A percentile compares a stretch with the other conserved stretches of the same genome.
These are phyloP conservation scores for Clarias fuscus DNA, from an alignment of 2,797 vertebrate genomes.

Conservation along the genomic window DNA sequence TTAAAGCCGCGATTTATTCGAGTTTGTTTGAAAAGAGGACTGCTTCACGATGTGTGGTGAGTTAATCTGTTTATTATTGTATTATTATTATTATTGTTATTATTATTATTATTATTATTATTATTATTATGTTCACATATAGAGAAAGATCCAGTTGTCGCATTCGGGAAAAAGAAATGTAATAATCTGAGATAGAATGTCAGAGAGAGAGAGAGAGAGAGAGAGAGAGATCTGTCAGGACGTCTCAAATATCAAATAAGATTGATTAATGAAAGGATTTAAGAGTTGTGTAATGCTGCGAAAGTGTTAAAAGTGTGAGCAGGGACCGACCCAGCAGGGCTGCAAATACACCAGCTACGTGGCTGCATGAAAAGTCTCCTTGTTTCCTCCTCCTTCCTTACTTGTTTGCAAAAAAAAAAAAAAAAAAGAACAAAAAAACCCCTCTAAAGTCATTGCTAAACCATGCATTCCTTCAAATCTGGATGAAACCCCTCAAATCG, in stretches of 20 bases:
- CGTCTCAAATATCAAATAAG: neutral
- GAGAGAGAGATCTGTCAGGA: neutral
- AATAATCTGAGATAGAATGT: neutral
- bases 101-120: no score
- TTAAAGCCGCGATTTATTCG: neutral
- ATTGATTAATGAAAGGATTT: neutral
- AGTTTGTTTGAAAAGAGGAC: conserved; percentile 27
- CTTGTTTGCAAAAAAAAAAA: neutral
- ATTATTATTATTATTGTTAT: no score
- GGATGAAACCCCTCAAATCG: neutral
- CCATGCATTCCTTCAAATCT: neutral
- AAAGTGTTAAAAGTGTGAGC: neutral
- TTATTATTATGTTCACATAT: no score
- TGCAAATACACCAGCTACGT: neutral
- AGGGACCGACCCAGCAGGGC: conserved; percentile 21
- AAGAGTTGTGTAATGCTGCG: neutral
- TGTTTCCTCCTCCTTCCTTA: neutral
- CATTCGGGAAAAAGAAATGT: neutral
- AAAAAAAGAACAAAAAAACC: neutral
- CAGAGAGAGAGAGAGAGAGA: neutral
- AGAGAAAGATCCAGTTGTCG: neutral
- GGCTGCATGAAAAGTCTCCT: conserved; percentile 14
- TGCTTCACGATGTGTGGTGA: conserved; percentile 75
- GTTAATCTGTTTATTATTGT: conserved; percentile 34
- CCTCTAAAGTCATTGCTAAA: neutral